phyloP scores from a whole-genome alignment of 2,113 vertebrate species.

The Triplophysa rosa region DNA sequence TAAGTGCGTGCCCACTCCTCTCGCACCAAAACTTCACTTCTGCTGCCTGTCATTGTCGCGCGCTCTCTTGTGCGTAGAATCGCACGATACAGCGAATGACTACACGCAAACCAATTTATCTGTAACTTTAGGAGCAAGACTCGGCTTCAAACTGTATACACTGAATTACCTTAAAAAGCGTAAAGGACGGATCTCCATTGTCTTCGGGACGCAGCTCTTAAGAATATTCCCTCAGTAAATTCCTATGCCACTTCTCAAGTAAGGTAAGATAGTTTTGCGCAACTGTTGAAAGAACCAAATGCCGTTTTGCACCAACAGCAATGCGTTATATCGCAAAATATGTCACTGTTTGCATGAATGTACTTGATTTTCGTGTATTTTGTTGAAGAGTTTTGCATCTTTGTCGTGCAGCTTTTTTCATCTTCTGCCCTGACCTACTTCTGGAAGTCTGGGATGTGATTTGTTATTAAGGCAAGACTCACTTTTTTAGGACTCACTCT shows the following conservation, averaged over 20 bases:
- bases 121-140: background rate
- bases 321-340: background rate
- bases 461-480: background rate
- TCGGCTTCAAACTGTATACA: background rate
- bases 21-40: background rate
- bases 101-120: background rate
- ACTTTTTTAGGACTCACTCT: background rate
- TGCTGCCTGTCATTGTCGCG: constrained; percentile 1
- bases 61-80: background rate
- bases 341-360: background rate
- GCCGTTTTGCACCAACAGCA: background rate
- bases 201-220: background rate
- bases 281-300: background rate
- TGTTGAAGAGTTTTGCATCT: background rate
- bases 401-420: background rate
- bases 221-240: background rate
- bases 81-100: background rate
- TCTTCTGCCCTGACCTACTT: constrained; percentile 30
- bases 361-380: background rate
- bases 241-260: constrained; percentile 37
- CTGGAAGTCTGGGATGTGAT: background rate
- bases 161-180: background rate
- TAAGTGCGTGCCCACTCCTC: background rate
- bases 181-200: background rate
- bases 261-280: constrained; percentile 37